Base-by-base conservation (phyloP, 2,113 vertebrate species). In the Sapajus apella region DNA sequence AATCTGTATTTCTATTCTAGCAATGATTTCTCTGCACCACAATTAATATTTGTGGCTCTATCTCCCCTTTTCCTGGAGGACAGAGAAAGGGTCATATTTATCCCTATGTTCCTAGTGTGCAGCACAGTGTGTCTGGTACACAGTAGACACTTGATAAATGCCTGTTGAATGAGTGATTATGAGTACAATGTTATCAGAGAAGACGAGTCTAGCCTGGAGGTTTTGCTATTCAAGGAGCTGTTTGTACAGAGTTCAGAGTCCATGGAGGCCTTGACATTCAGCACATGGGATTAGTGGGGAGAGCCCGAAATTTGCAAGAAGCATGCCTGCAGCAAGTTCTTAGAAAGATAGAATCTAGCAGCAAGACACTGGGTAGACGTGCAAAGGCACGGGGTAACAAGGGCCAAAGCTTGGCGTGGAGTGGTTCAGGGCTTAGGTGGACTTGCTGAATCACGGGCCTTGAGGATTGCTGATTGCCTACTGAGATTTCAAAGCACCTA, bases 301-400 rank as follows among this genome's bases (percentile, higher is more conserved):
- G 25, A 82, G 40, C 40, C 12, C 35, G 55, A 50, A 40, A 90
- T 68, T 58, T 79, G 64, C 23, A 37, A n/a, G 82, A 83, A 91
- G 20, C 30, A 4, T 32, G 12, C 27, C 3, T 30, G 25, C 35
- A 9, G 27, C 55, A 72, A 72, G 40, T 88, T 75, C 68, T 92
- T 50, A 58, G 68, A 25, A 35, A 73, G 50, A 66, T 0, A 21
- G 6, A 32, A 32, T 35, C 61, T 55, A 13, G 2, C 21, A 30
- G 52, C 16, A 73, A 45, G 40, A 25, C 30, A 35, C 45, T 2
- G 1, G n/a, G 40, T 0, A 27, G 50, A 25, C 0, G 2, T 3
- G 47, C 35, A 52, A 61, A 30, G 25, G 45, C 9, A 2, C 55
- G 3, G 20, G 80, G 45, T 3, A 55, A 35, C 35, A 64, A 3